phyloP scores from a whole-genome alignment of 1,140 invertebrate genomes.

The Scaptomyza montana region DNA sequence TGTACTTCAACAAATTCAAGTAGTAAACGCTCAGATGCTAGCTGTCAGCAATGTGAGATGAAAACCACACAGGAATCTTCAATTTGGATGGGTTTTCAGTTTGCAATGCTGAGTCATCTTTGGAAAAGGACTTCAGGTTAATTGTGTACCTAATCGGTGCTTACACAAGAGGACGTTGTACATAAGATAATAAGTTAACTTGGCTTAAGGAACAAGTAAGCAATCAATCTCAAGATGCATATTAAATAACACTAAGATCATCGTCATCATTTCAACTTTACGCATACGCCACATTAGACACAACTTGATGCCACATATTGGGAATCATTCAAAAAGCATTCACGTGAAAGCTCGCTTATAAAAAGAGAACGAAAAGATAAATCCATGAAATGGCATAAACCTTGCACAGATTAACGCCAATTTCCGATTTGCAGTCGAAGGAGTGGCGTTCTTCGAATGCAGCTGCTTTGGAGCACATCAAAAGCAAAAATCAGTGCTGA shows the following conservation, averaged over 20 bases:
- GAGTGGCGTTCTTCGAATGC: conserved; percentile 9
- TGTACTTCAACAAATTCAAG: background rate
- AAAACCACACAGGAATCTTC: background rate
- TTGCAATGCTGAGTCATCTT: background rate
- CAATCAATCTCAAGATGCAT: background rate
- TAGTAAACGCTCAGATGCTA: background rate
- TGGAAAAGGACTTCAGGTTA: background rate
- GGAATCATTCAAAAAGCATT: conserved; percentile 20
- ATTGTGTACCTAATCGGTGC: too few relatives aligned
- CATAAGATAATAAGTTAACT: background rate
- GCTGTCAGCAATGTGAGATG: background rate
- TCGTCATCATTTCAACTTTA: background rate
- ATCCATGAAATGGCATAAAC: conserved; percentile 23
- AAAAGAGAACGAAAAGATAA: conserved; percentile 1
- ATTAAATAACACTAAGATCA: background rate
- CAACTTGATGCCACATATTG: background rate
- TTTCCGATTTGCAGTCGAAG: conserved; percentile 35
- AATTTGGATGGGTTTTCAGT: too few relatives aligned
- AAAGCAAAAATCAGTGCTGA: too few relatives aligned
- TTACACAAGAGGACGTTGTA: too few relatives aligned
- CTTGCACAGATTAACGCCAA: conserved; percentile 54
- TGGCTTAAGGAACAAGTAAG: too few relatives aligned
- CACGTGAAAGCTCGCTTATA: background rate
- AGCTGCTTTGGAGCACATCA: too few relatives aligned
- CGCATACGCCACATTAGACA: conserved; percentile 34